A percentile compares a stretch with the other conserved stretches of the same genome.
These are phyloP conservation scores for Gulo gulo DNA, from an alignment of 2,113 vertebrate genomes.

Conservation along the genomic window DNA sequence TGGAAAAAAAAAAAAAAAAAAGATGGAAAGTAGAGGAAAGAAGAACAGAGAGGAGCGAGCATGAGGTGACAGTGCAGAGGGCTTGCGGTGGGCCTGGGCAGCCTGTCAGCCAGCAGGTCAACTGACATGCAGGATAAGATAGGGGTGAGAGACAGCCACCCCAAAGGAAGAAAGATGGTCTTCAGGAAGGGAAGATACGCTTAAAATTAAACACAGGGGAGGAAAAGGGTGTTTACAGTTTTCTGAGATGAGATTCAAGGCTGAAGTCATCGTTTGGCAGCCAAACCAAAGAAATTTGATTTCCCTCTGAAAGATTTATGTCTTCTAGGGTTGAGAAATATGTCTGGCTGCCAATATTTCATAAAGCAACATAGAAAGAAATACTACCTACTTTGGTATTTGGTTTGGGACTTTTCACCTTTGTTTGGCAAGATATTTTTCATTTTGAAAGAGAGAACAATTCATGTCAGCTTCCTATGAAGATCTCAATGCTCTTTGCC, in stretches of 20 bases:
- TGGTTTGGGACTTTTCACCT: slow-evolving; percentile 66
- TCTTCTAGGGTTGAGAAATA: slow-evolving; percentile 59
- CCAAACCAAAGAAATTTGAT: slow-evolving; percentile 66
- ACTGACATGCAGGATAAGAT: neutral
- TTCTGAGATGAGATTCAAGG: slow-evolving; percentile 65
- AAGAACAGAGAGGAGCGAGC: neutral
- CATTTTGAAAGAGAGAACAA: slow-evolving; percentile 40
- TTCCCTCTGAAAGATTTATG: slow-evolving; percentile 71
- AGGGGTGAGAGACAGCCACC: neutral
- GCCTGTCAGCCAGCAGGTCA: neutral
- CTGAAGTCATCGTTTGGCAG: slow-evolving; percentile 70
- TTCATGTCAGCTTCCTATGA: slow-evolving; percentile 1
- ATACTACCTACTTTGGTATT: slow-evolving; percentile 55
- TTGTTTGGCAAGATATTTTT: slow-evolving; percentile 55
- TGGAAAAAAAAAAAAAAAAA: slow-evolving; percentile 22
- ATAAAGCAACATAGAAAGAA: slow-evolving; percentile 57
- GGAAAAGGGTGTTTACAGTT: slow-evolving; percentile 67
- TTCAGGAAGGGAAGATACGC: slow-evolving; percentile 33
- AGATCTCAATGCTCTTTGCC: slow-evolving; percentile 8
- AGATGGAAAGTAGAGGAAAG: neutral
- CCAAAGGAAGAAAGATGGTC: slow-evolving; percentile 40
- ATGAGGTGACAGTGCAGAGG: neutral
- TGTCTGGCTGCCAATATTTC: slow-evolving; percentile 56
- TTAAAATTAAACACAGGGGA: slow-evolving; percentile 56
- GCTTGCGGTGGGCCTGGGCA: neutral